A percentile compares a stretch with the other conserved stretches of the same genome.
phyloP scores from a whole-genome alignment of 2,797 vertebrate species.

The Babyrousa celebensis region DNA sequence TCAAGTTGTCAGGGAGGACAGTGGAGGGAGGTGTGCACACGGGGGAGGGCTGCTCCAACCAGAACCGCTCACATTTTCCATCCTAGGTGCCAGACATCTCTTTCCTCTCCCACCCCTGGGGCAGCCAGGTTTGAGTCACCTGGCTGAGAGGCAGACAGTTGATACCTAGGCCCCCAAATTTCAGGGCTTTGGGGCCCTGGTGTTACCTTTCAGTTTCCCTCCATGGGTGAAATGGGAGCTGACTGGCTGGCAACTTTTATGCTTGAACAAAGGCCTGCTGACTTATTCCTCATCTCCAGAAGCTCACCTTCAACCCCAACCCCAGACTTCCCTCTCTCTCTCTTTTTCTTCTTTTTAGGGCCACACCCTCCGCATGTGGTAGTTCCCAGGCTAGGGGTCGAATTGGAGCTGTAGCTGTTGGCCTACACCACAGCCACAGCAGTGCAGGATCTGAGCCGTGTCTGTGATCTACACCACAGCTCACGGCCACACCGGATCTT shows the following conservation, averaged over 20 bases:
- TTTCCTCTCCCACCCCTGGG: slow-evolving; percentile 76
- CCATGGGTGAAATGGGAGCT: slow-evolving; percentile 71
- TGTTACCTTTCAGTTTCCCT: slow-evolving; percentile 82
- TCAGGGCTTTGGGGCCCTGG: slow-evolving; percentile 80
- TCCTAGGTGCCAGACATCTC: slow-evolving; percentile 87
- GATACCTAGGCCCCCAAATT: slow-evolving; percentile 83
- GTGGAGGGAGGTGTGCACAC: slow-evolving; percentile 42
- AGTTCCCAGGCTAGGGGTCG: no score
- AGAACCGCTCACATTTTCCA: slow-evolving; percentile 89
- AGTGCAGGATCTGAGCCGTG: no score
- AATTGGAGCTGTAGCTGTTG: no score
- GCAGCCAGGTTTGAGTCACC: slow-evolving; percentile 85
- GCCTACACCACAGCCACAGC: no score
- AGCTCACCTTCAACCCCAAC: neutral
- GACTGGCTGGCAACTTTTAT: neutral
- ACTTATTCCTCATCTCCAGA: neutral
- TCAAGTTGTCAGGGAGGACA: slow-evolving; percentile 72
- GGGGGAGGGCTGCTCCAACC: slow-evolving; percentile 65
- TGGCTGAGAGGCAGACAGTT: slow-evolving; percentile 83
- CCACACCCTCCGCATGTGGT: no score
- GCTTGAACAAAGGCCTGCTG: neutral
- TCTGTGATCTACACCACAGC: no score
- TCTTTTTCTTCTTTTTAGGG: no score
- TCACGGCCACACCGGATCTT: no score
- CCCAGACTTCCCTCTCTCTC: neutral